Evolutionary conservation across 2,888 invertebrate species (phyloP), one percentile per base, ranked within the genome.

Genomic region (Mythimna pallens): DNA sequence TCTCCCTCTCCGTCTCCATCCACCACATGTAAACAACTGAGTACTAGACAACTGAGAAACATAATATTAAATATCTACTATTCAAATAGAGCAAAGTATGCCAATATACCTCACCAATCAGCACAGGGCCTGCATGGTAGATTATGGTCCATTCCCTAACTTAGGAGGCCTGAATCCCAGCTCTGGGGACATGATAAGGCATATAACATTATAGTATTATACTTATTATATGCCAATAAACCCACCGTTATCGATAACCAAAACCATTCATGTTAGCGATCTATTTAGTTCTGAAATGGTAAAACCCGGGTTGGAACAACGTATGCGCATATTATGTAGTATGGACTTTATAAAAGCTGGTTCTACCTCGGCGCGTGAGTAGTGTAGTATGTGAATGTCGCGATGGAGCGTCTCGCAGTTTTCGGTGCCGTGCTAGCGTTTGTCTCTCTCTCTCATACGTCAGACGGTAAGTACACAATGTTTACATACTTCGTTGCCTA

Each of bases 291-390:
- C 65, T 20, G 55, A n/a, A 12, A 22, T 22, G 64, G 73, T 17
- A 72, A 73, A 57, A 64, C 25, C 55, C 55, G n/a, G 8, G 14
- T 30, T 50, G 3, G 0, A 57, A 22, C n/a, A 57, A 50, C 55
- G 25, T 40, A 64, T 36, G 30, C 36, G 55, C n/a, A 20, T 55
- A 30, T 47, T 14, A 65, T 8, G 9, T 69, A 65, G 30, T 47
- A 71, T 34, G 3, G 34, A 50, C n/a, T 57, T 50, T 73, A 73
- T 73, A 64, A 64, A 64, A 71, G 73, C 71, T 64, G 47, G 22
- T 50, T 50, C 10, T 50, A 20, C 5, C 12, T 34, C 43, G 34
- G 8, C 30, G 17, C 22, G 20, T 22, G 57, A 8, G 25, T 64
- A 73, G 71, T 71, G 47, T 73, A 12, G 47, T 50, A n/a, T 36